phyloP scores from a whole-genome alignment of 23 tunicate species.

The Ciona savignyi region DNA sequence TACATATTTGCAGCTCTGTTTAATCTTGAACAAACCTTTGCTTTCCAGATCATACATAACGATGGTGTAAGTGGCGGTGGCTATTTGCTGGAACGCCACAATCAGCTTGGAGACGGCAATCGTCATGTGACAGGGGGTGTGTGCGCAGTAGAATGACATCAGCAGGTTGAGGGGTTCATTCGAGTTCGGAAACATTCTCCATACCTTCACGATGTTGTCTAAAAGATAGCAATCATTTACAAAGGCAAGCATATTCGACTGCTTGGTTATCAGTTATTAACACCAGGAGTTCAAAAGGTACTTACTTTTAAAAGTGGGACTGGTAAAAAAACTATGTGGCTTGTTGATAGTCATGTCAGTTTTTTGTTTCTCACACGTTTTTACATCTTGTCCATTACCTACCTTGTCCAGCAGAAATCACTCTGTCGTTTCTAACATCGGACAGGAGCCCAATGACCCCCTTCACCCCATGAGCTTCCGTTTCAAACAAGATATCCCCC shows the following conservation, averaged over 20 bases:
- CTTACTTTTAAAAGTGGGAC: too few relatives aligned
- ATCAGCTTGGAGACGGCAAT: constrained; percentile 29
- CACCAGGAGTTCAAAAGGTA: too few relatives aligned
- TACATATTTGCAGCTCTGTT: too few relatives aligned
- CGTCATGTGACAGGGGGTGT: constrained; percentile 54
- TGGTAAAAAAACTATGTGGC: too few relatives aligned
- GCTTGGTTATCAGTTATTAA: too few relatives aligned
- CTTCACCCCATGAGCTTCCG: constrained; percentile 66
- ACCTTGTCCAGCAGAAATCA: constrained; percentile 84
- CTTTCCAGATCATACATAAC: constrained; percentile 56
- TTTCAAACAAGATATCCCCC: constrained; percentile 36
- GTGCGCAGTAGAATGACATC: constrained; percentile 87
- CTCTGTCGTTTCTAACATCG: constrained; percentile 59
- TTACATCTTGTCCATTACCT: too few relatives aligned
- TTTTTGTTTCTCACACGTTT: too few relatives aligned
- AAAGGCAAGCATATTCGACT: too few relatives aligned
- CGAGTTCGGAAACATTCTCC: constrained; percentile 85
- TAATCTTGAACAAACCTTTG: too few relatives aligned
- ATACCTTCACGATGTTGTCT: constrained; percentile 90
- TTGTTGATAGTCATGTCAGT: too few relatives aligned
- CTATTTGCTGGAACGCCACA: constrained; percentile 75
- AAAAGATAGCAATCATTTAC: too few relatives aligned
- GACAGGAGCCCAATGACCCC: constrained; percentile 60
- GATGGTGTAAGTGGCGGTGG: constrained; percentile 80
- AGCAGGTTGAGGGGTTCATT: constrained; percentile 50